phyloP scores from a whole-genome alignment of 1,140 invertebrate genomes.

The Linepithema humile region DNA sequence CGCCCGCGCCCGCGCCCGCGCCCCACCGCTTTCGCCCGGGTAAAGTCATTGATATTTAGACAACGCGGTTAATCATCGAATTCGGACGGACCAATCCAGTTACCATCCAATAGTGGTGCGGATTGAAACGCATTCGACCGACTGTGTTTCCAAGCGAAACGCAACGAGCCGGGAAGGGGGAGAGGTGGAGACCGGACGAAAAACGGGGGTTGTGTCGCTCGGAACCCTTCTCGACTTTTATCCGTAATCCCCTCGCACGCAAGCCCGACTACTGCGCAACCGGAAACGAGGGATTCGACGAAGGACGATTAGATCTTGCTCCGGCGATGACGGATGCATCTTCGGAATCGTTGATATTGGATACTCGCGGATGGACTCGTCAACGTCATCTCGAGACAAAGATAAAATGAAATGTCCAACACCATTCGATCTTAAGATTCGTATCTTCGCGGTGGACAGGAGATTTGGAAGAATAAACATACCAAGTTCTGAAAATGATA shows the following conservation, averaged over 20 bases:
- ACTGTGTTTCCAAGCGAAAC: slow-evolving; percentile 56
- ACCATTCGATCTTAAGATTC: neutral
- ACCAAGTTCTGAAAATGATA: neutral
- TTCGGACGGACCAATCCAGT: slow-evolving; percentile 58
- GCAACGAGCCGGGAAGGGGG: neutral
- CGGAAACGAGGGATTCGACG: slow-evolving; percentile 52
- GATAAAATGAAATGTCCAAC: neutral
- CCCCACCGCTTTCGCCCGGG: slow-evolving; percentile 6
- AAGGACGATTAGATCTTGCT: slow-evolving; percentile 57
- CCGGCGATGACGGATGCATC: slow-evolving; percentile 48
- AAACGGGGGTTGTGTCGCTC: slow-evolving; percentile 46
- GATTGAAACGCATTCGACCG: slow-evolving; percentile 43
- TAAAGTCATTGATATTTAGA: slow-evolving; percentile 59
- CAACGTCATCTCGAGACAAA: neutral
- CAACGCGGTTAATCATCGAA: slow-evolving; percentile 58
- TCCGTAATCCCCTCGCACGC: slow-evolving; percentile 59
- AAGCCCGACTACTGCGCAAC: slow-evolving; percentile 39
- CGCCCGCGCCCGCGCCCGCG: slow-evolving; percentile 10
- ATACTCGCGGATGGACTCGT: slow-evolving; percentile 50
- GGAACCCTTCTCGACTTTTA: slow-evolving; percentile 64
- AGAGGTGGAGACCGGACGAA: neutral
- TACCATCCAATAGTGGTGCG: slow-evolving; percentile 48
- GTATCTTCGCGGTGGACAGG: neutral
- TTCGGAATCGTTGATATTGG: slow-evolving; percentile 71
- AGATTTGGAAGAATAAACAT: neutral